Base-by-base conservation (phyloP, 2,888 invertebrate species). In the Venustoraphidia nigricollis region DNA sequence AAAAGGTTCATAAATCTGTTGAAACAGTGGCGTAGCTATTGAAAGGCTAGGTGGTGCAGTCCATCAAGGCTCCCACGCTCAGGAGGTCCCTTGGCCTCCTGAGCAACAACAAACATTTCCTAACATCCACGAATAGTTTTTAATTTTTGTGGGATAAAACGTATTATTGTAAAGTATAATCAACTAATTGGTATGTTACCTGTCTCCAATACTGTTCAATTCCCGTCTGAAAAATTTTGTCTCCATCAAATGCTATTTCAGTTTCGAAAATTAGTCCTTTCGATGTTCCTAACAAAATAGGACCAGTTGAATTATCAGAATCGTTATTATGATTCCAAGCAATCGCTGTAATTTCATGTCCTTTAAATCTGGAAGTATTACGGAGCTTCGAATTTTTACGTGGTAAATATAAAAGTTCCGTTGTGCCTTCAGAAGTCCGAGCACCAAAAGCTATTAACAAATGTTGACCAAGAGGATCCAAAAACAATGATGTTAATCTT, bases 231-330 rank as follows among this genome's bases (percentile, higher is more conserved):
- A 90, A 88, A 64, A 88, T 80, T 61, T 82, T 83, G 51, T 94
- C 92, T 52, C 82, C 86, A 46, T 86, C 85, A 10, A 81, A 71
- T 14, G 80, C 78, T 45, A 95, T 73, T 64, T 94, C 93, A 0
- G 88, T 88, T 68, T 95, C 95, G 65, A 93, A 81, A 52, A 95
- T 85, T 41, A 89, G 70, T 1, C 95, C 95, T 62, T 84, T 87
- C 1, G 87, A 87, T 0, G 93, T 94, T 8, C 94, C 95, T 48
- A 91, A 62, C 39, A 96, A 68, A 57, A 96, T 91, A 0, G 88
- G 79, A 1, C 89, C 89, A 0, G 93, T 90, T 1, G 80, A 74
- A 1, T 62, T 66, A 50, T 81, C 80, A 0, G 78, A 81, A 2
- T 73, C 76, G 55, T 85, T 83, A 49, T 76, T 75, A 55, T 76